Conservation (phyloP, 2,888 invertebrate genomes). For the Augochlorella aurata region DNA sequence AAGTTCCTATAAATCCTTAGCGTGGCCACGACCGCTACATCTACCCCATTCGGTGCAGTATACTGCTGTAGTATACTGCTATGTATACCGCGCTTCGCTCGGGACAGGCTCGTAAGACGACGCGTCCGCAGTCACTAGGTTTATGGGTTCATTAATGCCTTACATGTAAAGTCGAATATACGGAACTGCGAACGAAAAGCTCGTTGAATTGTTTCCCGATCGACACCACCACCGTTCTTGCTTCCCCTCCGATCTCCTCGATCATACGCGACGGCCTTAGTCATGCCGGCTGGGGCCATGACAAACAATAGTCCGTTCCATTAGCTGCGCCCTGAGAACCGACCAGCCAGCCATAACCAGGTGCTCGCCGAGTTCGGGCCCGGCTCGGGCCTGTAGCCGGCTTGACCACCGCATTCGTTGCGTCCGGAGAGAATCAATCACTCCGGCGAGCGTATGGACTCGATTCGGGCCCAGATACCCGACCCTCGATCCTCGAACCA, state of each 20-base stretch:
- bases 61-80: no score
- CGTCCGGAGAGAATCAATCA: conserved; percentile 71
- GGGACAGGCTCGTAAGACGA: no score
- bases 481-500: conserved; percentile 40
- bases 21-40: no score
- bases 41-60: no score
- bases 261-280: conserved; percentile 2
- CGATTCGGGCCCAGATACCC: conserved; percentile 46
- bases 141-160: conserved; percentile 8
- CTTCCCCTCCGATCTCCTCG: not conserved
- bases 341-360: conserved; percentile 32
- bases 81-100: no score
- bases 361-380: conserved; percentile 43
- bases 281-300: conserved; percentile 22
- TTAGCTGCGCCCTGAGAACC: conserved; percentile 33
- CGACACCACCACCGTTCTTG: not conserved
- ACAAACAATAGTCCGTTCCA: conserved; percentile 50
- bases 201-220: conserved; percentile 23
- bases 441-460: conserved; percentile 50
- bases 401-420: conserved; percentile 65
- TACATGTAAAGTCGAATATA: not conserved
- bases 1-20: no score
- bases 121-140: not conserved
- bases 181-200: not conserved
- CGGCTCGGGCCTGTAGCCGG: conserved; percentile 5